Percentiles rank a stretch among this genome's conserved stretches.
phyloP scores from a whole-genome alignment of 2,888 invertebrate genomes.

The Acronicta leporina region DNA sequence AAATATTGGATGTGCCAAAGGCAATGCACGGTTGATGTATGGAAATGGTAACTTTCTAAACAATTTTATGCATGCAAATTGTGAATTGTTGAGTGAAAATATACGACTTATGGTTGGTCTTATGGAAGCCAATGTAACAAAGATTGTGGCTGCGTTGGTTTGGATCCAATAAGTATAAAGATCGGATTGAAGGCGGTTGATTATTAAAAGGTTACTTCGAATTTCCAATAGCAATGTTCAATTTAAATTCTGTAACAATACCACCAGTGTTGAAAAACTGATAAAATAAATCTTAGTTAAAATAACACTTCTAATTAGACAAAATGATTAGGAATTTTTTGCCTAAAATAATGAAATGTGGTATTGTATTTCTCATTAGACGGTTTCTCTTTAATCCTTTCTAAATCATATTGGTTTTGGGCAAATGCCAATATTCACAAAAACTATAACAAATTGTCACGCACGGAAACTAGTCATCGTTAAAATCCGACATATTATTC shows the following conservation, averaged over 20 bases:
- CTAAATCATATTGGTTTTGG: slow-evolving; percentile 57
- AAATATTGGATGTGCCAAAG: slow-evolving; percentile 68
- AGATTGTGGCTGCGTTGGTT: slow-evolving; percentile 32
- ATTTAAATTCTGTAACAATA: background rate
- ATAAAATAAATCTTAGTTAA: background rate
- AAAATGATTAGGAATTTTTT: slow-evolving; percentile 23
- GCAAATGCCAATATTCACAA: slow-evolving; percentile 53
- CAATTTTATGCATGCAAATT: slow-evolving; percentile 59
- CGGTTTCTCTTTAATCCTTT: slow-evolving; percentile 28
- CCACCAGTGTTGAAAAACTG: background rate
- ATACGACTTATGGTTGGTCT: slow-evolving; percentile 37
- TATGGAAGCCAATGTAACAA: slow-evolving; percentile 41
- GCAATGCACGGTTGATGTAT: slow-evolving; percentile 60
- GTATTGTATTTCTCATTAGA: slow-evolving; percentile 19
- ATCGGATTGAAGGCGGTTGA: slow-evolving; percentile 1
- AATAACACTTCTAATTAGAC: background rate
- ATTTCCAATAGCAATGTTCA: background rate
- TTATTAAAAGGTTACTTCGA: background rate
- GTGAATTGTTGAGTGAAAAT: slow-evolving; percentile 54
- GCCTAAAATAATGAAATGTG: slow-evolving; percentile 5
- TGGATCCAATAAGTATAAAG: slow-evolving; percentile 12
- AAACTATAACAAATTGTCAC: slow-evolving; percentile 25
- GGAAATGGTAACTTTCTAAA: slow-evolving; percentile 55
- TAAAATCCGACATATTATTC: slow-evolving; percentile 14
- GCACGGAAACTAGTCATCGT: slow-evolving; percentile 35